Percentiles rank a stretch among this genome's conserved stretches.
These are phyloP conservation scores for Petrocephalus sullivani DNA, from an alignment of 2,797 vertebrate species.

Conservation along the genomic window DNA sequence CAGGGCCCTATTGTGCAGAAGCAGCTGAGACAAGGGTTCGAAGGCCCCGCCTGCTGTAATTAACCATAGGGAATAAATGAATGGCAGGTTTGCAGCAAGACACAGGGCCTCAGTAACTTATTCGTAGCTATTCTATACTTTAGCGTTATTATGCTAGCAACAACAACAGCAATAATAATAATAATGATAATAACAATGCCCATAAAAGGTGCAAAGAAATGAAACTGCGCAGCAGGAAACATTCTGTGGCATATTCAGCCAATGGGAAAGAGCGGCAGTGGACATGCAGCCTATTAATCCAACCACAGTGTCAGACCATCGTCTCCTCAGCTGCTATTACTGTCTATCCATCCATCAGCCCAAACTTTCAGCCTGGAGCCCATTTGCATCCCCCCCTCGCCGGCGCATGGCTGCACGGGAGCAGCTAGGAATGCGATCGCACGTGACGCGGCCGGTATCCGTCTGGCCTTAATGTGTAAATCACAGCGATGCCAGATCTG, in stretches of 20 bases:
- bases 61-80: neutral
- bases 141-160: neutral
- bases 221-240: neutral
- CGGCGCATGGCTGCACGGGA: conserved; percentile 29
- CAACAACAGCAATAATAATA: neutral
- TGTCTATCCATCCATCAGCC: conserved; percentile 37
- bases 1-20: neutral
- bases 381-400: conserved; percentile 40
- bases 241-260: neutral
- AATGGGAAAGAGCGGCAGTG: neutral
- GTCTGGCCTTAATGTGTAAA: conserved; percentile 64
- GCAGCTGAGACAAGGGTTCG: neutral
- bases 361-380: conserved; percentile 28
- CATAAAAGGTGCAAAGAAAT: neutral
- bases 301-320: neutral
- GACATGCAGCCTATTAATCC: neutral
- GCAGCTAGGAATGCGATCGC: conserved; percentile 46
- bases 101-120: neutral
- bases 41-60: neutral
- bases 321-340: conserved; percentile 20
- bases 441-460: conserved; percentile 52
- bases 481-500: conserved; percentile 55
- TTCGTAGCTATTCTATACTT: neutral
- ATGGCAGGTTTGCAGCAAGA: neutral
- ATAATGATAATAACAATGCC: neutral